phyloP scores from a whole-genome alignment of 2,888 invertebrate species.

The Herminia tarsipennalis region DNA sequence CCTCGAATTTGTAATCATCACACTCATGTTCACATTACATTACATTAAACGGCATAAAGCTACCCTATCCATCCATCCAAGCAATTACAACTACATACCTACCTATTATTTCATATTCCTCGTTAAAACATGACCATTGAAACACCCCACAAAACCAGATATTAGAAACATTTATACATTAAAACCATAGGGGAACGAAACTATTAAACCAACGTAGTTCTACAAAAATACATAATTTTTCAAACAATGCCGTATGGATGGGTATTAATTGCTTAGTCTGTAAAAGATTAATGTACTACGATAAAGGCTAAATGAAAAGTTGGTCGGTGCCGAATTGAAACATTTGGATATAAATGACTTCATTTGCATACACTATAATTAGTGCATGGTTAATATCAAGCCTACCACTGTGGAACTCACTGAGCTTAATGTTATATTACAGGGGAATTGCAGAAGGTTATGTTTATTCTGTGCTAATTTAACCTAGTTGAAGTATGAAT shows the following conservation, averaged over 20 bases:
- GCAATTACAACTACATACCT: not conserved
- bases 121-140: not conserved
- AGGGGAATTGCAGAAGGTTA: conserved; percentile 18
- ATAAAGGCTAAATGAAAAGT: conserved; percentile 74
- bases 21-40: too few relatives aligned
- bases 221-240: conserved; percentile 25
- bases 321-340: conserved; percentile 70
- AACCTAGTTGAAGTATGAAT: too few relatives aligned
- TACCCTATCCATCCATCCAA: not conserved
- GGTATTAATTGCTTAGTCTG: conserved; percentile 49
- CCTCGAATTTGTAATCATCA: too few relatives aligned
- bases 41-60: not conserved
- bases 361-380: conserved; percentile 79
- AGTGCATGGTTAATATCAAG: conserved; percentile 64
- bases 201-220: conserved; percentile 12
- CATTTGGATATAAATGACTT: conserved; percentile 72
- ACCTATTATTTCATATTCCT: not conserved
- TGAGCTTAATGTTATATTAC: conserved; percentile 6
- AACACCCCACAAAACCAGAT: conserved; percentile 4
- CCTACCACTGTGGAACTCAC: conserved; percentile 16
- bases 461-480: not conserved
- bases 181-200: conserved; percentile 4
- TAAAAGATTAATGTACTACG: conserved; percentile 62
- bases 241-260: conserved; percentile 29
- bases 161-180: conserved; percentile 8